A percentile compares a stretch with the other conserved stretches of the same genome.
These are phyloP conservation scores for Mastomys coucha DNA, from an alignment of 2,113 vertebrate genomes.

Conservation along the genomic window DNA sequence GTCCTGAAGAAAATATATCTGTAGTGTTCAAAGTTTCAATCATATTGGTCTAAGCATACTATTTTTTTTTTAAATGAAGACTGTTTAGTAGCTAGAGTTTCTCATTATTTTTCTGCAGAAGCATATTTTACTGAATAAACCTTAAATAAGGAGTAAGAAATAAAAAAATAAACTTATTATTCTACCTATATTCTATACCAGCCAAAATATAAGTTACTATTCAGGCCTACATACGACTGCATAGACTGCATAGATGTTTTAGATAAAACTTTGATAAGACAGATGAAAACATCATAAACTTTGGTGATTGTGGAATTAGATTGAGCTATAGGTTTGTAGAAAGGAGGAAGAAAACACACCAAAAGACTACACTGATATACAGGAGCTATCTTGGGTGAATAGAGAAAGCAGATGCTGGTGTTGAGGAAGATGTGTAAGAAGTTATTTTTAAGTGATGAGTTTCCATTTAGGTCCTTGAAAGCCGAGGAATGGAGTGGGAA, in stretches of 20 bases:
- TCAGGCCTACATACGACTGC: not conserved
- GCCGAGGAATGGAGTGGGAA: not conserved
- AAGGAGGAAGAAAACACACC: slow-evolving; percentile 1
- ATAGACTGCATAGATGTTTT: not conserved
- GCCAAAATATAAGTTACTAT: not conserved
- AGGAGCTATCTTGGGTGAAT: not conserved
- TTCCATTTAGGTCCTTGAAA: slow-evolving; percentile 23
- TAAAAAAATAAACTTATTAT: not conserved
- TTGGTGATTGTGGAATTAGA: not conserved
- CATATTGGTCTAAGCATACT: not conserved
- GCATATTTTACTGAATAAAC: not conserved
- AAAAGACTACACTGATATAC: not conserved
- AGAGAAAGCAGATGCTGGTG: not conserved
- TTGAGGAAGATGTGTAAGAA: not conserved
- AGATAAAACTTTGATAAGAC: not conserved
- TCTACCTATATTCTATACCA: not conserved
- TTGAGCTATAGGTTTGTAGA: slow-evolving; percentile 18
- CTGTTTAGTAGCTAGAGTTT: not conserved
- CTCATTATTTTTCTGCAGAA: not conserved
- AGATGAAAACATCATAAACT: not conserved
- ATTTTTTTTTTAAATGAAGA: not conserved
- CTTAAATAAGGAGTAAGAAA: not conserved
- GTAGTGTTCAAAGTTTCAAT: not conserved
- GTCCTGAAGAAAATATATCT: not conserved
- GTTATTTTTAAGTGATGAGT: not conserved